Base-by-base conservation (phyloP, 92 coral and sea anemone genomes). In the Zoanthus gigantus region DNA sequence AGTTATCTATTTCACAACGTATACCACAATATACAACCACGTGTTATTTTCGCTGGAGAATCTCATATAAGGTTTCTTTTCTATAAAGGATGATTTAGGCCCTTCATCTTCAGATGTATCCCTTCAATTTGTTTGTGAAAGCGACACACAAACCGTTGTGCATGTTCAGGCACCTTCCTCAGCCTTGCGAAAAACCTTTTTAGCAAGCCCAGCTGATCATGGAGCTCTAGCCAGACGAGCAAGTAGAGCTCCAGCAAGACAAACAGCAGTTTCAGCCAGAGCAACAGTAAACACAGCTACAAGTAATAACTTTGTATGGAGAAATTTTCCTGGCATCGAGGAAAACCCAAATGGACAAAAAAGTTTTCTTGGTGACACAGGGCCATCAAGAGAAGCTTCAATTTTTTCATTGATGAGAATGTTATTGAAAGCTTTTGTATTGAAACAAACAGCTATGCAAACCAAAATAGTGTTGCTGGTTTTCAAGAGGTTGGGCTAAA, bases 311-410 rank as follows among this genome's bases (percentile, higher is more conserved):
- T 83, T 83, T 83, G 77, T 68, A 42, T 83, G 87, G 87, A 83
- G 87, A 42, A 83, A 68, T 66, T 68, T 83, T 83, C 60, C 30
- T 44, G 87, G 78, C 61, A n/a, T 68, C 45, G 87, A 83, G 60
- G 68, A 83, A 71, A 79, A 79, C 23, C 84, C 84, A 79, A 79
- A 79, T 57, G 52, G 29, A 79, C 17, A 58, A 15, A 50, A 76
- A 32, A 60, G 46, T 69, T 83, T 69, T 78, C 45, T 37, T 75
- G 85, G 71, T 57, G 56, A 61, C 18, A 72, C 89, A 17, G 79
- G 89, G 42, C 92, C 89, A 61, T 89, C 89, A 85, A 84, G 92
- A 37, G 71, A 85, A 83, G 92, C 69, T 85, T 89, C 69, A 13
- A 48, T 3, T 82, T 76, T n/a, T 89, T 84, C 47, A 67, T 84